Conservation (phyloP, 1,140 invertebrate genomes). For the Drosophila takahashii region DNA sequence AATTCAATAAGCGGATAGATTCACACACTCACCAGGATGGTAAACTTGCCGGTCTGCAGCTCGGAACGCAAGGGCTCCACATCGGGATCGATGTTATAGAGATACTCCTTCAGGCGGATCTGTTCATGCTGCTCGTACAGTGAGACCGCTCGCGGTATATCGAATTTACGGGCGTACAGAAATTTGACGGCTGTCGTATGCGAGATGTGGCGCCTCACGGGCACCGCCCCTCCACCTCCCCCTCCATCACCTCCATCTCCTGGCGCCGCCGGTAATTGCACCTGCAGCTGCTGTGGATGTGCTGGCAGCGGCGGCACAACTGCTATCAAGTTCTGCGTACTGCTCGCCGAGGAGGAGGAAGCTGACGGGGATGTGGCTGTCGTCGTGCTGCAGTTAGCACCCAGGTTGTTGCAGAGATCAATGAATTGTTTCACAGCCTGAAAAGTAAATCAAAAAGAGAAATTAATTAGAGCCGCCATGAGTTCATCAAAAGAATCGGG, state of each 20-base stretch:
- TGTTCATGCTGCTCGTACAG: constrained; percentile 96
- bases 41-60: constrained; percentile 97
- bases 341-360: constrained; percentile 39
- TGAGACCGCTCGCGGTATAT: constrained; percentile 93
- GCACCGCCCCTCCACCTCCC: neutral
- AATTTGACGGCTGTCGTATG: constrained; percentile 97
- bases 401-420: constrained; percentile 83
- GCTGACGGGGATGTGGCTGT: constrained; percentile 20
- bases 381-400: constrained; percentile 59
- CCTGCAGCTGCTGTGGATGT: constrained; percentile 8
- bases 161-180: constrained; percentile 97
- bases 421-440: constrained; percentile 85
- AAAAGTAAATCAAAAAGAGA: constrained; percentile 28
- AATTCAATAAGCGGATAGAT: neutral
- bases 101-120: constrained; percentile 93
- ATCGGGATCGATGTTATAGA: constrained; percentile 92
- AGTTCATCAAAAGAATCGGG: no score
- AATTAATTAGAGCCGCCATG: no score
- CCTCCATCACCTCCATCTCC: constrained; percentile 3
- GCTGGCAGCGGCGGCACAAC: neutral
- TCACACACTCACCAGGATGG: constrained; percentile 92
- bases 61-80: constrained; percentile 93
- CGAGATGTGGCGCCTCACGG: constrained; percentile 86
- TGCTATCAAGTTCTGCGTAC: constrained; percentile 24
- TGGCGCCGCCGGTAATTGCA: constrained; percentile 15